phyloP scores from a whole-genome alignment of 1,140 invertebrate genomes.

The Aphaenogaster rudis region DNA sequence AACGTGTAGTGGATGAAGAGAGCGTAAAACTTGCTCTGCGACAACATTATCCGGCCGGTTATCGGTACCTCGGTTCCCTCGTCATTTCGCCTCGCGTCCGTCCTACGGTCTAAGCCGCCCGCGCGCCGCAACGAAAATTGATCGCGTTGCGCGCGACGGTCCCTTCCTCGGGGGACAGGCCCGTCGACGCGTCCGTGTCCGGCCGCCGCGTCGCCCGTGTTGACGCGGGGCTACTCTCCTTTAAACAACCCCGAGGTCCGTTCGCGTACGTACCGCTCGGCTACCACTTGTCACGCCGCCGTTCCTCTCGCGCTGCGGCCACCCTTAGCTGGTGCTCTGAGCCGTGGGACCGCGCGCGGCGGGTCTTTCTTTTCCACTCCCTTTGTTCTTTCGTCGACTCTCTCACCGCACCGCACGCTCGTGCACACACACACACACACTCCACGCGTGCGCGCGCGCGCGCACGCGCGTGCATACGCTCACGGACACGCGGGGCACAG shows the following conservation, averaged over 20 bases:
- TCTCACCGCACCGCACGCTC: conserved; percentile 61
- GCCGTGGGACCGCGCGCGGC: conserved; percentile 51
- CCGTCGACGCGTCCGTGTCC: conserved; percentile 69
- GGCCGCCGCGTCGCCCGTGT: conserved; percentile 48
- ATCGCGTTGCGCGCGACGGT: conserved; percentile 78
- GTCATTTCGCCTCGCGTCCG: conserved; percentile 70
- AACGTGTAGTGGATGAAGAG: conserved; percentile 85
- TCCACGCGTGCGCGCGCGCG: conserved; percentile 28
- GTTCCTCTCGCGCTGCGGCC: conserved; percentile 57
- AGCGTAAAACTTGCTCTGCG: conserved; percentile 84
- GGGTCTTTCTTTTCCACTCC: conserved; percentile 66
- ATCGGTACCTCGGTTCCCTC: conserved; percentile 71
- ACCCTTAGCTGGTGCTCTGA: conserved; percentile 34
- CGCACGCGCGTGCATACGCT: conserved; percentile 66
- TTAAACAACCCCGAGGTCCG: neutral
- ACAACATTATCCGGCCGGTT: conserved; percentile 81
- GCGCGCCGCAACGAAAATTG: conserved; percentile 77
- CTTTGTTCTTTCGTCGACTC: conserved; percentile 62
- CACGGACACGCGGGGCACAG: conserved; percentile 40
- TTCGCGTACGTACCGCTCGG: neutral
- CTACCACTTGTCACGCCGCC: conserved; percentile 50
- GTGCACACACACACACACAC: conserved; percentile 38
- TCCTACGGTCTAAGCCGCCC: conserved; percentile 66
- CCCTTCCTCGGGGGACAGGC: conserved; percentile 73
- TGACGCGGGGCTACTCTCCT: conserved; percentile 47